These are phyloP conservation scores for Acanthosepion pharaonis DNA, from an alignment of 2,888 invertebrate genomes.

Conservation along the genomic window DNA sequence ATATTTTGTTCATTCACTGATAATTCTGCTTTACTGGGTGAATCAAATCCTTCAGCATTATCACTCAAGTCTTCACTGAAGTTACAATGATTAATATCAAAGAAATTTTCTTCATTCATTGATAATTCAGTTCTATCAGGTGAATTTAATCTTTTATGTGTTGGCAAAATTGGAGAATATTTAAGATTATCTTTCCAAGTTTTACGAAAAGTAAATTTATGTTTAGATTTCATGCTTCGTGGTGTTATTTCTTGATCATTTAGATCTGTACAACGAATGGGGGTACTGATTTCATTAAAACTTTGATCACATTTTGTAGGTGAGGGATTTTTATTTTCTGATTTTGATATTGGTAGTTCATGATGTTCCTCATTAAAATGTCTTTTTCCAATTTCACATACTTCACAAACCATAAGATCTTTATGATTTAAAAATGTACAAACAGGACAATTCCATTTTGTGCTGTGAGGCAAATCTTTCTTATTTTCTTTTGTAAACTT, in stretches of 20 bases:
- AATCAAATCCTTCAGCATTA: no score
- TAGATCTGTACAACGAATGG: neutral
- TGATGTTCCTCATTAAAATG: neutral
- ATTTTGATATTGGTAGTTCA: neutral
- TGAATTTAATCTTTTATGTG: neutral
- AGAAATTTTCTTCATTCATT: neutral
- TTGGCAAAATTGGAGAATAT: neutral
- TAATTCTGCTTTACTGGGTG: no score
- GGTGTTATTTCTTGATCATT: neutral
- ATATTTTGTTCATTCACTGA: no score
- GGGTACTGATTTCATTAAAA: neutral
- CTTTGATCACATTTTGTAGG: neutral
- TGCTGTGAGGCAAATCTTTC: neutral
- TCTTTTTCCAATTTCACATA: constrained; percentile 65
- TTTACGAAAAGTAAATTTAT: constrained; percentile 15
- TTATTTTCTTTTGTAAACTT: neutral
- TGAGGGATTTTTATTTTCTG: neutral
- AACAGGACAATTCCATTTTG: constrained; percentile 63
- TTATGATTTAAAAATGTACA: constrained; percentile 69
- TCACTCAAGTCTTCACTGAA: no score
- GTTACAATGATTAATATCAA: neutral
- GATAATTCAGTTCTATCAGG: neutral
- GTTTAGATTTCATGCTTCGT: neutral
- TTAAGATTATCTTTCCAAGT: constrained; percentile 1
- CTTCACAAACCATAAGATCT: constrained; percentile 65